phyloP scores from a whole-genome alignment of 2,113 vertebrate species.

The Heloderma charlesbogerti region DNA sequence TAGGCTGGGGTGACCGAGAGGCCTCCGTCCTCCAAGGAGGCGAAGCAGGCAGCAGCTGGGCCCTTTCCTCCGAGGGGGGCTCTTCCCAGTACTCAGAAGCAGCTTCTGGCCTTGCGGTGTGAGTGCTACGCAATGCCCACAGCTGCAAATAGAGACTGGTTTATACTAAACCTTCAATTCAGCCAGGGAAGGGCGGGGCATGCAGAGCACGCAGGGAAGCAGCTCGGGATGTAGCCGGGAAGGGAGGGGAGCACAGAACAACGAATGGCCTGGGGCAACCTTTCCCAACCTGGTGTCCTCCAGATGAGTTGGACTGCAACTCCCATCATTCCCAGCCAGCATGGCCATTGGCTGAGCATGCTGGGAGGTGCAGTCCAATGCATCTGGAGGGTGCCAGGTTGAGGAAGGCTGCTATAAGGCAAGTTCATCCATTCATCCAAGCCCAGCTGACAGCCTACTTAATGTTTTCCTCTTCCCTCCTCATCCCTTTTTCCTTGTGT shows the following conservation, averaged over 20 bases:
- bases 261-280: not conserved
- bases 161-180: constrained; percentile 12
- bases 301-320: too few relatives aligned
- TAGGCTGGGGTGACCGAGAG: not conserved
- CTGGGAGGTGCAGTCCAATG: too few relatives aligned
- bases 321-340: too few relatives aligned
- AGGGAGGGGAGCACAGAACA: not conserved
- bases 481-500: too few relatives aligned
- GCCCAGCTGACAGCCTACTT: too few relatives aligned
- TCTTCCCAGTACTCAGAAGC: not conserved
- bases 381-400: too few relatives aligned
- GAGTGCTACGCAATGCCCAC: not conserved
- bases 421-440: too few relatives aligned
- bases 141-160: constrained; percentile 5
- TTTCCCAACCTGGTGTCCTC: too few relatives aligned
- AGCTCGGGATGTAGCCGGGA: not conserved
- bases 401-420: not conserved
- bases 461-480: too few relatives aligned
- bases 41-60: not conserved
- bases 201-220: not conserved
- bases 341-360: too few relatives aligned
- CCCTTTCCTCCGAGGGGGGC: not conserved
- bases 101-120: not conserved
- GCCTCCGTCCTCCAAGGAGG: not conserved
- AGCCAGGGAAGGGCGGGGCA: not conserved